phyloP scores from a whole-genome alignment of 2,888 invertebrate genomes.

The Aspidiotus rigidus region DNA sequence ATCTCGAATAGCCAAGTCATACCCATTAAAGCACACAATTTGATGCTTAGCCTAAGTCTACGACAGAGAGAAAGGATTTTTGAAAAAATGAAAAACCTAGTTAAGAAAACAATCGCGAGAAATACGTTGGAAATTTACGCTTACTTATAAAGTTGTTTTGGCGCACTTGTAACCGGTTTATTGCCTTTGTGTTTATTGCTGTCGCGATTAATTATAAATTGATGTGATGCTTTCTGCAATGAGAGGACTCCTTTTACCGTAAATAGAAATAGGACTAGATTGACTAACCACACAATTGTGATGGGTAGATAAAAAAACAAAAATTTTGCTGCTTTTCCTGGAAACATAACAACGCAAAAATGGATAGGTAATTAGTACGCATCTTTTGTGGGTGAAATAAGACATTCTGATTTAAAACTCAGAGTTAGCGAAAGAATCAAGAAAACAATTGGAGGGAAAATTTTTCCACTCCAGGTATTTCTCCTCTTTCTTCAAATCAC shows the following conservation, averaged over 20 bases:
- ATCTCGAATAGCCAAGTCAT: constrained; percentile 41
- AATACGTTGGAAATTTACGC: too few species aligned
- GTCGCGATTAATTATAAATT: constrained; percentile 33
- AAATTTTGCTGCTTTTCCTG: constrained; percentile 36
- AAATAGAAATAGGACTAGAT: constrained; percentile 40
- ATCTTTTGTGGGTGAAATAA: too few species aligned
- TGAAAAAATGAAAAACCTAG: too few species aligned
- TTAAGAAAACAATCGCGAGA: too few species aligned
- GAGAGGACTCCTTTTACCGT: constrained; percentile 41
- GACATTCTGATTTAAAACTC: too few species aligned
- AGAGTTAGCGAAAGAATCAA: too few species aligned
- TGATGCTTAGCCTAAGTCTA: constrained; percentile 40
- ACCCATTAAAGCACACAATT: constrained; percentile 42
- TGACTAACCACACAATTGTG: constrained; percentile 38
- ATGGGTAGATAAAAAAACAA: constrained; percentile 41
- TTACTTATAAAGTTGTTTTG: not conserved
- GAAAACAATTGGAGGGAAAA: too few species aligned
- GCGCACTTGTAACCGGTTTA: constrained; percentile 7
- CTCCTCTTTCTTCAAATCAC: too few species aligned
- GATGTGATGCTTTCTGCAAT: constrained; percentile 40
- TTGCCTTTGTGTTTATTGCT: constrained; percentile 34
- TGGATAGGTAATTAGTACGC: constrained; percentile 2
- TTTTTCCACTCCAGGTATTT: too few species aligned
- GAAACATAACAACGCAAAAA: constrained; percentile 23
- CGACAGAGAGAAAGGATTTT: constrained; percentile 4